phyloP scores from a whole-genome alignment of 2,797 vertebrate species.

The Miichthys miiuy region DNA sequence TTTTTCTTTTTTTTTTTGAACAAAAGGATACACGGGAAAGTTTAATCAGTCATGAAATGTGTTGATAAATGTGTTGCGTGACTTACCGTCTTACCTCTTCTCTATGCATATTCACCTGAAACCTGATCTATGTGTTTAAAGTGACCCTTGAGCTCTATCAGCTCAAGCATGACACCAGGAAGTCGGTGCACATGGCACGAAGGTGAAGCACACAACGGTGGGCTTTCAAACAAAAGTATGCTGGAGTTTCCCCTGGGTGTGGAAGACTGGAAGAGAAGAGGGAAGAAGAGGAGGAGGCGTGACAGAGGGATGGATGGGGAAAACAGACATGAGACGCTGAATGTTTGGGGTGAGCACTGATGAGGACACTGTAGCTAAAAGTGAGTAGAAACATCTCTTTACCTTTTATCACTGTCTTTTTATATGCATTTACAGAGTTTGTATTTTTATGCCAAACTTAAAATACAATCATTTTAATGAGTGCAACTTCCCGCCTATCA shows the following conservation, averaged over 20 bases:
- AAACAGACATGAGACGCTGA: slow-evolving; percentile 23
- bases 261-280: slow-evolving; percentile 11
- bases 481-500: slow-evolving; percentile 10
- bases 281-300: slow-evolving; percentile 29
- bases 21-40: slow-evolving; percentile 4
- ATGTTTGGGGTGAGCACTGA: slow-evolving; percentile 23
- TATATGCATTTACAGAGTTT: background rate
- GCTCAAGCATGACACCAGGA: slow-evolving; percentile 46
- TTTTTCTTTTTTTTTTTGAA: slow-evolving; percentile 9
- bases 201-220: slow-evolving; percentile 25
- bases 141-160: slow-evolving; percentile 16
- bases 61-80: too few relatives aligned
- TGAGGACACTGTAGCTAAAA: slow-evolving; percentile 27
- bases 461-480: slow-evolving; percentile 17
- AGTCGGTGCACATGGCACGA: slow-evolving; percentile 2
- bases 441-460: background rate
- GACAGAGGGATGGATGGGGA: slow-evolving; percentile 21
- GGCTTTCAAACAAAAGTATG: slow-evolving; percentile 3
- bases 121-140: slow-evolving; percentile 21
- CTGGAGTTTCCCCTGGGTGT: slow-evolving; percentile 50
- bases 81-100: background rate
- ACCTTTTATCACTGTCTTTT: background rate
- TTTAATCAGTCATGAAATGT: background rate
- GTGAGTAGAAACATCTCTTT: slow-evolving; percentile 56
- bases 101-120: slow-evolving; percentile 8